Evolutionary conservation across 2,888 invertebrate genomes (phyloP), one percentile per base, ranked within the genome.

Genomic region (Scotopteryx bipunctaria): DNA sequence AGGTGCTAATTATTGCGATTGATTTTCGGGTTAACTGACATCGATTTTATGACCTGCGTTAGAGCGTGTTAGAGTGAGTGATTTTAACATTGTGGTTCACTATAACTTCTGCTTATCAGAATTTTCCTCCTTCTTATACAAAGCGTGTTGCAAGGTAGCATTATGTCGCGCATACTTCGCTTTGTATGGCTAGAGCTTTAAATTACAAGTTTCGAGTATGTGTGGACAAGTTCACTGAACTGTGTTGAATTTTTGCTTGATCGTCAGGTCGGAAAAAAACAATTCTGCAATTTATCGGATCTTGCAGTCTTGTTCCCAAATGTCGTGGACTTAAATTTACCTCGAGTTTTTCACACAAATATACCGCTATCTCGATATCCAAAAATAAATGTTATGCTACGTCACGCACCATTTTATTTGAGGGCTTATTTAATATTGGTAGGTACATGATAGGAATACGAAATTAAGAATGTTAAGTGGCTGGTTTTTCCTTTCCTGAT

Each of bases 361-460:
- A 66, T 81, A 81, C 84, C 84, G 86, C 77, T 86, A 82, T 69
- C 63, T 75, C 68, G 70, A 67, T 74, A 71, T 59, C 64, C 66
- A 66, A 71, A 81, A 78, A 79, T 81, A 80, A 79, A 79, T 69
- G 66, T 79, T 73, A 72, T 69, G 67, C 66, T 66, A 67, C 61
- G 71, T 75, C 73, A 74, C 69, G 62, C 60, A 61, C 53, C 36
- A 55, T 40, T 41, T 50, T 50, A 47, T 35, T 16, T 44, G 36
- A 29, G 46, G 8, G 45, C 41, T 46, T 52, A 46, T 51, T 45
- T 36, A 35, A 41, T 45, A 27, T 36, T 23, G 31, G 15, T 9
- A 15, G 31, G 15, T 9, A 15, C 41, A 41, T 41, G 36, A 37
- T 42, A 46, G 17, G 37, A 37, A 52, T 42, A 37, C 11, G 8